phyloP scores from a whole-genome alignment of 2,888 invertebrate genomes.

The Imbricaverruca yamaguchii region DNA sequence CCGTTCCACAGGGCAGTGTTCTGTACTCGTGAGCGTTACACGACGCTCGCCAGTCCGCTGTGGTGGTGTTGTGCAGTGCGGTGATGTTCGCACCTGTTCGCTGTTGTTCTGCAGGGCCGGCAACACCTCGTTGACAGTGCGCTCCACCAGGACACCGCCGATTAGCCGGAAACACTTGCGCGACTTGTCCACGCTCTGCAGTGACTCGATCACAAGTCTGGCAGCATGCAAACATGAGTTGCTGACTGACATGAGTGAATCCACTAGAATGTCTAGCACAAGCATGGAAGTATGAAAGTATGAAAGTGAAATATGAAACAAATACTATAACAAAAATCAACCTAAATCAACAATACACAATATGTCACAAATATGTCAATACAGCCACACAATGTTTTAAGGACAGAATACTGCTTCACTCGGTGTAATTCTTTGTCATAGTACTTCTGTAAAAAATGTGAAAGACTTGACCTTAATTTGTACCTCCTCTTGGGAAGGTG shows the following conservation, averaged over 20 bases:
- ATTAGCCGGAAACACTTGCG: slow-evolving; percentile 88
- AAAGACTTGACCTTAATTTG: background rate
- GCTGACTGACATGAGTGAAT: too few species aligned
- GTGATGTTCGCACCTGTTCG: slow-evolving; percentile 50
- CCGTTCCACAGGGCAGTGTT: too few species aligned
- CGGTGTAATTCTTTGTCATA: background rate
- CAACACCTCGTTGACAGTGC: slow-evolving; percentile 82
- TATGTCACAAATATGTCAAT: background rate
- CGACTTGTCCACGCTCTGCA: slow-evolving; percentile 71
- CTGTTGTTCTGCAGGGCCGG: slow-evolving; percentile 73
- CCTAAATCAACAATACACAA: background rate
- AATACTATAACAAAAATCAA: background rate
- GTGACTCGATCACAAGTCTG: slow-evolving; percentile 89
- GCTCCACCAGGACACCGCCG: slow-evolving; percentile 86
- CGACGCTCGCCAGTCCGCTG: too few species aligned
- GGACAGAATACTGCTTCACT: background rate
- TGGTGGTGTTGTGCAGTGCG: too few species aligned
- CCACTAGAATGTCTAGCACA: background rate
- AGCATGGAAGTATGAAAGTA: background rate
- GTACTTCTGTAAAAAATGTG: background rate
- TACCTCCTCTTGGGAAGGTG: background rate
- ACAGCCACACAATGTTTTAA: slow-evolving; percentile 15
- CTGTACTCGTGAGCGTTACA: too few species aligned
- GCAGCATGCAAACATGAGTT: background rate
- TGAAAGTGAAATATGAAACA: background rate